A percentile compares a stretch with the other conserved stretches of the same genome.
Evolutionary conservation across 2,888 invertebrate species (phyloP).

Genomic region (Synergus umbraculus): DNA sequence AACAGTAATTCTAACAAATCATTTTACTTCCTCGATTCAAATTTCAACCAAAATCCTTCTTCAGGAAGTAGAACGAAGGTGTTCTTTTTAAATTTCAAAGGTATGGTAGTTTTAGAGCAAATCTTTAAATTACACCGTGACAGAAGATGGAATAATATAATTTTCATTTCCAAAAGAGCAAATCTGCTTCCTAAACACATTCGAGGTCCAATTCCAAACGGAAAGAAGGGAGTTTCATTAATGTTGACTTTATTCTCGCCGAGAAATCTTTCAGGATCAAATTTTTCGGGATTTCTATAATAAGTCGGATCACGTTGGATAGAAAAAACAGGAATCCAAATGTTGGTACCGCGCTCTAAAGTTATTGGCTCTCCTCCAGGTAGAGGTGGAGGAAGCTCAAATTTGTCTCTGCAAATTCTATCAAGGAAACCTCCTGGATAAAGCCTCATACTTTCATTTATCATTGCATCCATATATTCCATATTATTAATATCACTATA

Average conservation of each 20-base stretch:
- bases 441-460: constrained; percentile 70
- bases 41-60: constrained; percentile 48
- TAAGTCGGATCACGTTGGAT: constrained; percentile 73
- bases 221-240: constrained; percentile 56
- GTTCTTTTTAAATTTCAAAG: constrained; percentile 46
- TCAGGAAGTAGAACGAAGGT: constrained; percentile 38
- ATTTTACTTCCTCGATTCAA: constrained; percentile 38
- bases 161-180: constrained; percentile 60
- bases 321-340: constrained; percentile 70
- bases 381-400: constrained; percentile 68
- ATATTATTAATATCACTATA: constrained; percentile 78
- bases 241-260: constrained; percentile 49
- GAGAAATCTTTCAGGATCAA: constrained; percentile 73
- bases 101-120: constrained; percentile 54
- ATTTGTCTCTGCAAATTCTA: constrained; percentile 68
- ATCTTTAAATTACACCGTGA: constrained; percentile 56
- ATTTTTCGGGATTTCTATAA: constrained; percentile 73
- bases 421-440: constrained; percentile 66
- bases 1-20: neutral
- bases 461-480: constrained; percentile 80
- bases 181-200: constrained; percentile 72
- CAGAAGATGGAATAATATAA: constrained; percentile 60
- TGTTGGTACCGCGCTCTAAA: constrained; percentile 64
- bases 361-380: constrained; percentile 66
- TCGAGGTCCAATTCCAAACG: constrained; percentile 75